phyloP scores from a whole-genome alignment of 2,888 invertebrate genomes.

The Nephrotoma flavescens region DNA sequence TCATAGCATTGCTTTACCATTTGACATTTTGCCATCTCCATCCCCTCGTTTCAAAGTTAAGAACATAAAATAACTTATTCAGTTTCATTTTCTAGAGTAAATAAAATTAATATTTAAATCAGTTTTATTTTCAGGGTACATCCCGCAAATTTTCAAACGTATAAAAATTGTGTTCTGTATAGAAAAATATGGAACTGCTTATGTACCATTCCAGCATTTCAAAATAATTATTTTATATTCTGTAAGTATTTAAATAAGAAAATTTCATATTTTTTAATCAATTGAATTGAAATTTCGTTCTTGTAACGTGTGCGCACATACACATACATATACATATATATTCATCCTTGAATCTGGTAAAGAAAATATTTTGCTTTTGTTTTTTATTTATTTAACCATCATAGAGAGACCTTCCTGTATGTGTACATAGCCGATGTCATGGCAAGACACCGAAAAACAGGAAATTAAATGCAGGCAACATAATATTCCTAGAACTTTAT shows the following conservation, averaged over 20 bases:
- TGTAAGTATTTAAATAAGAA: neutral
- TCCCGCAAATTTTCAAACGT: neutral
- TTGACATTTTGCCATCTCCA: neutral
- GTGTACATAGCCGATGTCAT: neutral
- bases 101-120: neutral
- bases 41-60: neutral
- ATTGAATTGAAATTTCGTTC: neutral
- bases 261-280: neutral
- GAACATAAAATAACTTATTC: neutral
- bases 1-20: too few species aligned
- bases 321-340: neutral
- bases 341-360: too few species aligned
- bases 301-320: neutral
- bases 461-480: neutral
- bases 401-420: too few species aligned
- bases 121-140: neutral
- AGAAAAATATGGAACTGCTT: neutral
- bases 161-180: neutral
- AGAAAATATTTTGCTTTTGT: too few species aligned
- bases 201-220: neutral
- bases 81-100: neutral
- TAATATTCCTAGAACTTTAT: neutral
- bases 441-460: neutral
- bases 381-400: too few species aligned
- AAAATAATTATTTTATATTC: neutral